phyloP scores from a whole-genome alignment of 2,113 vertebrate species.

The Parotia lawesii region DNA sequence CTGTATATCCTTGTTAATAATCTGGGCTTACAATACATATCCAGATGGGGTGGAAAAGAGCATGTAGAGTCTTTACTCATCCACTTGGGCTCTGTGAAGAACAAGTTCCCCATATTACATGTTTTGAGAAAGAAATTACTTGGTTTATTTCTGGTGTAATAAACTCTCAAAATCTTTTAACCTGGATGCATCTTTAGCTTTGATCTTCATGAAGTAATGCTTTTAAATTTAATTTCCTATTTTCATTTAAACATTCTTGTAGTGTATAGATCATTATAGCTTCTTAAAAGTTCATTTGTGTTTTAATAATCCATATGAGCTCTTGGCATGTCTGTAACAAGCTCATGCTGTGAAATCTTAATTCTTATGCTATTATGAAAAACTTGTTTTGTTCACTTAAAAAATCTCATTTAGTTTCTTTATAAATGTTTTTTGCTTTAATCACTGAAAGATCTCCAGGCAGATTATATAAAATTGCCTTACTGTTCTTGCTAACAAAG shows the following conservation, averaged over 20 bases:
- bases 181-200: neutral
- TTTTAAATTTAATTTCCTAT: conserved; percentile 3
- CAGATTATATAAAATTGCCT: conserved; percentile 6
- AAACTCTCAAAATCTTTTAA: neutral
- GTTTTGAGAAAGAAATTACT: neutral
- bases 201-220: neutral
- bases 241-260: conserved; percentile 8
- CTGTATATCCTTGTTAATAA: neutral
- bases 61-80: neutral
- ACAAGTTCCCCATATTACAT: neutral
- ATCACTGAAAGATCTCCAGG: conserved; percentile 18
- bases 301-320: conserved; percentile 24
- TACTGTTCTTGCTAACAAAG: neutral
- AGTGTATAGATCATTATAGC: neutral
- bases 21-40: accelerated
- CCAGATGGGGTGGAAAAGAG: neutral
- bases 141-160: neutral
- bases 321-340: neutral
- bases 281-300: conserved; percentile 25
- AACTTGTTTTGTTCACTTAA: neutral
- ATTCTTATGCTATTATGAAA: conserved; percentile 16
- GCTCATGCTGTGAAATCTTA: conserved; percentile 38
- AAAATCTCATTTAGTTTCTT: conserved; percentile 18
- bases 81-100: neutral
- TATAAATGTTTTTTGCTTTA: conserved; percentile 7